phyloP scores from a whole-genome alignment of 2,888 invertebrate genomes.

The Protophormia terraenovae region DNA sequence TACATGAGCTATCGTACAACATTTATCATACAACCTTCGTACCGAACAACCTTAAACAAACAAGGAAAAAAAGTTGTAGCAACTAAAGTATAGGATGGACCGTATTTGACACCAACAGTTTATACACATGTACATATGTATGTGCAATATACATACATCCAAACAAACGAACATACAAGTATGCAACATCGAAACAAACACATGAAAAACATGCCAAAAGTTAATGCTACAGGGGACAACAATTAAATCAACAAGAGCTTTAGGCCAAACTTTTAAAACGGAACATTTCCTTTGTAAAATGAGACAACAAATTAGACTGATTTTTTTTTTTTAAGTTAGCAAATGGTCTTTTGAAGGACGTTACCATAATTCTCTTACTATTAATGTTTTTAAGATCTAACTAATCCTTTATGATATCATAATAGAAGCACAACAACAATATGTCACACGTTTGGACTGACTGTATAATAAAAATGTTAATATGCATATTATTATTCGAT shows the following conservation, averaged over 20 bases:
- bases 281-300: neutral
- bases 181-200: neutral
- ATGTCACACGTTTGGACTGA: too few relatives aligned
- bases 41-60: constrained; percentile 23
- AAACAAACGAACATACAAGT: neutral
- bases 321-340: too few relatives aligned
- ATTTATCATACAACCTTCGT: constrained; percentile 7
- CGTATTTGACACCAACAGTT: constrained; percentile 44
- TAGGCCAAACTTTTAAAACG: constrained; percentile 7
- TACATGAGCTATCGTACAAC: too few relatives aligned
- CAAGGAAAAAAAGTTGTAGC: neutral
- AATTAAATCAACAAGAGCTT: constrained; percentile 15
- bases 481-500: too few relatives aligned
- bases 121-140: constrained; percentile 9
- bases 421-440: too few relatives aligned
- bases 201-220: constrained; percentile 5
- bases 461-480: too few relatives aligned
- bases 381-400: too few relatives aligned
- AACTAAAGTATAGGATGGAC: constrained; percentile 34
- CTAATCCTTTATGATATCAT: too few relatives aligned
- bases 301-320: too few relatives aligned
- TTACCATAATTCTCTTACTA: too few relatives aligned
- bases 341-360: too few relatives aligned
- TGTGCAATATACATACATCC: neutral
- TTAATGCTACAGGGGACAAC: constrained; percentile 20